Conservation (phyloP, 2,888 invertebrate genomes). For the Salticus scenicus region DNA sequence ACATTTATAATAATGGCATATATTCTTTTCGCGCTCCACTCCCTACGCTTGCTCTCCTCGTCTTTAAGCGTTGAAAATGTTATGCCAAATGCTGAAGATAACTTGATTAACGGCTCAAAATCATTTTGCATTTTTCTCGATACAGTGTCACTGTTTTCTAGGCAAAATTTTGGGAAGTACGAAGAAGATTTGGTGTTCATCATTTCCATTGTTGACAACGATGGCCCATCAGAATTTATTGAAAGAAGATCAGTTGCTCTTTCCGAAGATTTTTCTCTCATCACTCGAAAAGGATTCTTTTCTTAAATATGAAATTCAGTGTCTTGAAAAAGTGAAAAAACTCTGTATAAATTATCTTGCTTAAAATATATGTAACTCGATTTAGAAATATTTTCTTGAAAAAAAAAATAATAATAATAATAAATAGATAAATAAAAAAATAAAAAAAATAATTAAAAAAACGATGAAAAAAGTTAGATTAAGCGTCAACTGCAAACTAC, state of each 20-base stretch:
- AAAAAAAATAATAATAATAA: too few relatives aligned
- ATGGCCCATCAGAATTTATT: background rate
- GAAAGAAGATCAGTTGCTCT: background rate
- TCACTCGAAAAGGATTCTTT: too few relatives aligned
- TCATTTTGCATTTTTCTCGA: constrained; percentile 37
- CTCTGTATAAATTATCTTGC: too few relatives aligned
- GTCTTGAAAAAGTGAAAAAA: too few relatives aligned
- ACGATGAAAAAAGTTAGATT: too few relatives aligned
- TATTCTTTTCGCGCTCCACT: background rate
- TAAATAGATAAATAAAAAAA: too few relatives aligned
- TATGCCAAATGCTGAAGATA: constrained; percentile 31
- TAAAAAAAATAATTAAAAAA: too few relatives aligned
- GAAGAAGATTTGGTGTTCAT: background rate
- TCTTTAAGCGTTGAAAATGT: background rate
- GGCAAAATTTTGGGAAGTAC: constrained; percentile 2
- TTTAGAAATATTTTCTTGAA: too few relatives aligned
- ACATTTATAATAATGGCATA: constrained; percentile 24
- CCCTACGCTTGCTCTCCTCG: background rate
- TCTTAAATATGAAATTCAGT: too few relatives aligned
- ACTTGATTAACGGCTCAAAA: constrained; percentile 36
- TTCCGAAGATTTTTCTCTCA: background rate
- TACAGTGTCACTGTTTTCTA: constrained; percentile 13
- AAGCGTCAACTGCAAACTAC: too few relatives aligned
- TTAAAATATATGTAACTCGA: too few relatives aligned
- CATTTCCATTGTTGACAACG: background rate